Percentiles rank a stretch among this genome's conserved stretches.
Evolutionary conservation across 2,113 vertebrate genomes (phyloP).

Genomic region (Stegostoma tigrinum): DNA sequence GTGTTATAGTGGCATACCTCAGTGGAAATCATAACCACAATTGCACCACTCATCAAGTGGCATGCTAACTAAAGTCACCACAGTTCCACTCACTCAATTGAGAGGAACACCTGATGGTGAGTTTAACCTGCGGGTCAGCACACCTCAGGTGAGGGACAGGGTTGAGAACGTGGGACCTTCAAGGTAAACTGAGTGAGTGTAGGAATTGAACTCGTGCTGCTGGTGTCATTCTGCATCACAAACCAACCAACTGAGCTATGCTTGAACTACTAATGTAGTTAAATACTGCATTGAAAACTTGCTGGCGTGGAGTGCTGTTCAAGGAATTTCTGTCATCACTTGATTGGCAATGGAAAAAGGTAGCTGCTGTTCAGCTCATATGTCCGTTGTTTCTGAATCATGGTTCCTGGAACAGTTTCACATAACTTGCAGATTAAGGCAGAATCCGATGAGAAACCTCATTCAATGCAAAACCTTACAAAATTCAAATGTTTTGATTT

Average conservation of each 20-base stretch:
- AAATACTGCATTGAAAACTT: background rate
- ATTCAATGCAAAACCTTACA: background rate
- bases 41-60: background rate
- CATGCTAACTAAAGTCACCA: background rate
- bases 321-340: conserved; percentile 13
- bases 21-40: background rate
- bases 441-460: background rate
- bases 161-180: no score
- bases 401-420: background rate
- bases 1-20: background rate
- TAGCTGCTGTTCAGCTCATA: background rate
- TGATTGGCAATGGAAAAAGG: background rate
- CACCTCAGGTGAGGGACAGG: no score
- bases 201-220: no score
- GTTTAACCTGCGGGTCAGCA: no score
- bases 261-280: background rate
- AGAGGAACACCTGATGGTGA: no score
- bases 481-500: background rate
- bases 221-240: no score
- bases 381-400: background rate
- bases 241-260: no score
- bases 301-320: background rate
- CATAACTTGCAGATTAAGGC: background rate
- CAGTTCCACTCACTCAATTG: no score
- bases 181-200: no score